These are phyloP conservation scores for Ditylenchus dipsaci DNA, from an alignment of 1,140 invertebrate genomes.

Conservation along the genomic window DNA sequence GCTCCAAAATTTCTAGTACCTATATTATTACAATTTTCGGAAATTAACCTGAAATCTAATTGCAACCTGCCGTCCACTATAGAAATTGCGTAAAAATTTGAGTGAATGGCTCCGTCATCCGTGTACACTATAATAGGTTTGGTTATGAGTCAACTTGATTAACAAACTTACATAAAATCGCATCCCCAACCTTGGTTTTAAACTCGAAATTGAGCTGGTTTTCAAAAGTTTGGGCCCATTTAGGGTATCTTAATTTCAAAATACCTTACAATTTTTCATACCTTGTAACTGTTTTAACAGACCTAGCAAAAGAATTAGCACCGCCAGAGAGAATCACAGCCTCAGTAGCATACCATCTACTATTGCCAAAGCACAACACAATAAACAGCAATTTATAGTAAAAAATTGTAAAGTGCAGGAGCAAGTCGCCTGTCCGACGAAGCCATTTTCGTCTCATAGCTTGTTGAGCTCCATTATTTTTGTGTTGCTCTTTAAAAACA, in stretches of 20 bases:
- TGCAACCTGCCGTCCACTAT: constrained; percentile 82
- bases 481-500: too few relatives aligned
- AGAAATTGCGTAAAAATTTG: constrained; percentile 88
- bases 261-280: constrained; percentile 7
- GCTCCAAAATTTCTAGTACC: too few relatives aligned
- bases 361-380: too few relatives aligned
- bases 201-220: constrained; percentile 81
- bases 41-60: constrained; percentile 78
- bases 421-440: too few relatives aligned
- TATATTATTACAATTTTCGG: too few relatives aligned
- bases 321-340: constrained; percentile 39
- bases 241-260: constrained; percentile 45
- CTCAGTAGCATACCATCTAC: too few relatives aligned
- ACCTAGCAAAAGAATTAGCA: constrained; percentile 47
- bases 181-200: constrained; percentile 67
- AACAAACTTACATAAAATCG: too few relatives aligned
- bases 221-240: constrained; percentile 57
- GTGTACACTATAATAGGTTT: constrained; percentile 84
- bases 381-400: too few relatives aligned
- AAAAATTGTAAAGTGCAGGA: too few relatives aligned
- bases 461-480: too few relatives aligned
- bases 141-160: too few relatives aligned
- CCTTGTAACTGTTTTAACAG: neutral
- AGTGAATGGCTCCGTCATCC: constrained; percentile 81
- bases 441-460: too few relatives aligned